These are phyloP conservation scores for Tapirus indicus DNA, from an alignment of 2,797 vertebrate species.

Conservation along the genomic window DNA sequence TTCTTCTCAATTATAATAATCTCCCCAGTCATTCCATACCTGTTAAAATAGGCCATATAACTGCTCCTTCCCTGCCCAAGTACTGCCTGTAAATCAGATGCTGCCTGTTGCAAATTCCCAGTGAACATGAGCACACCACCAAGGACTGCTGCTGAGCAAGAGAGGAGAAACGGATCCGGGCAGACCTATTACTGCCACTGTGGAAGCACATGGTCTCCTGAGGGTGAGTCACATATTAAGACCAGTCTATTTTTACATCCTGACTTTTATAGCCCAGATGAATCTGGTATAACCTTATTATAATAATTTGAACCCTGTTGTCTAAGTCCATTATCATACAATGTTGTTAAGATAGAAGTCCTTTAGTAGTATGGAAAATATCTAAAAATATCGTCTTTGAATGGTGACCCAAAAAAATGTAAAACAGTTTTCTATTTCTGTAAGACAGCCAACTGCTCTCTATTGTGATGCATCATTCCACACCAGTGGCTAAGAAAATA, in stretches of 20 bases:
- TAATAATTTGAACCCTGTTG: constrained; percentile 55
- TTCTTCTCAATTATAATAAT: background rate
- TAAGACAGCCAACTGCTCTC: constrained; percentile 36
- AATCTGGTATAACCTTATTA: constrained; percentile 67
- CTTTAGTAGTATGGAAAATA: constrained; percentile 59
- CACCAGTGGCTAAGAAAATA: constrained; percentile 56
- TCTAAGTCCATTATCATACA: constrained; percentile 63
- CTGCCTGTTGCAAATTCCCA: background rate
- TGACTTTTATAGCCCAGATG: constrained; percentile 63
- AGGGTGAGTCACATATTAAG: constrained; percentile 69
- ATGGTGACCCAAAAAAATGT: constrained; percentile 14
- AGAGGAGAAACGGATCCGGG: background rate
- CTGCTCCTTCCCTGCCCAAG: background rate
- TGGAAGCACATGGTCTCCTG: constrained; percentile 52
- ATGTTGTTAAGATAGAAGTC: constrained; percentile 18
- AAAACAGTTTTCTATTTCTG: constrained; percentile 63
- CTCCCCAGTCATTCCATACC: background rate
- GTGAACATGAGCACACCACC: background rate
- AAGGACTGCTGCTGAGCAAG: background rate
- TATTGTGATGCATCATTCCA: background rate
- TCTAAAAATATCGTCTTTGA: constrained; percentile 67
- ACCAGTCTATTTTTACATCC: constrained; percentile 72
- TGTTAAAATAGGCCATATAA: background rate
- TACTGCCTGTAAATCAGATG: background rate
- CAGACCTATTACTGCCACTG: constrained; percentile 47